Evolutionary conservation across 2,113 vertebrate species (phyloP).

Genomic region (Arvicanthis niloticus): DNA sequence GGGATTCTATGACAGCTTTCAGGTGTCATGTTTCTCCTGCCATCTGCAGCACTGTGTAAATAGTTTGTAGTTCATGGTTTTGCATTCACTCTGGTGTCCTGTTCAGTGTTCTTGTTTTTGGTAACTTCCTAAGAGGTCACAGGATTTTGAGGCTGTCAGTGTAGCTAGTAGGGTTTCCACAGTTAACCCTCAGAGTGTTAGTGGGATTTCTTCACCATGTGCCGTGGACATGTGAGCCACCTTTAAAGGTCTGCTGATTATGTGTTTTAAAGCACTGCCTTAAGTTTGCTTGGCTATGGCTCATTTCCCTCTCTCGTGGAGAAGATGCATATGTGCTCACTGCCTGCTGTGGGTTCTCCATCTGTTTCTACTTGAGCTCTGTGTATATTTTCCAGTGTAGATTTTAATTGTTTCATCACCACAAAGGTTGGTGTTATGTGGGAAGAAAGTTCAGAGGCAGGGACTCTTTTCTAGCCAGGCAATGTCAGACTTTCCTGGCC

Average conservation of each 20-base stretch:
- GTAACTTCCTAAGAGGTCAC: neutral
- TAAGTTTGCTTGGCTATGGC: neutral
- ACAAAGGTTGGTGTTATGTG: conserved; percentile 24
- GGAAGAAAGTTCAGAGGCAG: neutral
- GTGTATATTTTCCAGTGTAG: neutral
- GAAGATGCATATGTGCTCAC: neutral
- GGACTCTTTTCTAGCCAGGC: neutral
- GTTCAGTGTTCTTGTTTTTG: conserved; percentile 12
- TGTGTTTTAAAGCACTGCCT: neutral
- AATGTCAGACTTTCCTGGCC: neutral
- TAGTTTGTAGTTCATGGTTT: neutral
- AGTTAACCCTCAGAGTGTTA: neutral
- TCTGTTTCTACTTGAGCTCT: conserved; percentile 20
- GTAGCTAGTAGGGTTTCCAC: neutral
- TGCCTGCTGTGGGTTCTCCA: neutral
- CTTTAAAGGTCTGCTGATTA: conserved; percentile 4
- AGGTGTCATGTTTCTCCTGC: neutral
- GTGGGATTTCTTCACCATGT: neutral
- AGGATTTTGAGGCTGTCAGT: neutral
- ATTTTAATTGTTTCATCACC: neutral
- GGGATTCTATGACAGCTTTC: neutral
- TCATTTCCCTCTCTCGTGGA: neutral
- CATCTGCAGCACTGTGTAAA: neutral
- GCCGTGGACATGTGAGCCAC: neutral
- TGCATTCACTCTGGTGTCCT: neutral